These are phyloP conservation scores for Naja naja DNA, from an alignment of 2,113 vertebrate species.

Conservation along the genomic window DNA sequence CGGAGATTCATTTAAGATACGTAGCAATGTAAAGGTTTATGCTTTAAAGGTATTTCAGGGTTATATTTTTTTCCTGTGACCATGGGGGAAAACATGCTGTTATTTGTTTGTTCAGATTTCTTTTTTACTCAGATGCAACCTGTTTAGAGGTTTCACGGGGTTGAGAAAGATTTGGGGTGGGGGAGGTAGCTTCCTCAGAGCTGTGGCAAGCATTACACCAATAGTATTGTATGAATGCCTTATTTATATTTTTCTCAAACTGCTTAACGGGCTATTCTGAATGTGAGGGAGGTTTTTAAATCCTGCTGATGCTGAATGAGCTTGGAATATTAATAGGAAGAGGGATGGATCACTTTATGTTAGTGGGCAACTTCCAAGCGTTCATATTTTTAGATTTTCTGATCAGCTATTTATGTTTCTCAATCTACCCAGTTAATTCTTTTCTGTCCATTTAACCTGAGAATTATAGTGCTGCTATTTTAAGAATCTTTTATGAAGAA, in stretches of 20 bases:
- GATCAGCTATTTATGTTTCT: not conserved
- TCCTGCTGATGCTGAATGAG: not conserved
- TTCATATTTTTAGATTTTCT: slow-evolving; percentile 25
- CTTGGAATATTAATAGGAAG: not conserved
- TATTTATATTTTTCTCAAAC: not conserved
- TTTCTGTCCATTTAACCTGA: slow-evolving; percentile 28
- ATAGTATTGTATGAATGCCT: not conserved
- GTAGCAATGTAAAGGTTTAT: not conserved
- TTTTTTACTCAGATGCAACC: not conserved
- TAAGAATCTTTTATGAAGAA: slow-evolving; percentile 11
- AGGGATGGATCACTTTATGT: not conserved
- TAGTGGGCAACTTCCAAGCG: slow-evolving; percentile 36
- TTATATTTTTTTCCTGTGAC: not conserved
- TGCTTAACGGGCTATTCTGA: not conserved
- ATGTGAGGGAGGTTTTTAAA: not conserved
- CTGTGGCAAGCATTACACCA: not conserved
- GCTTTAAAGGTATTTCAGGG: not conserved
- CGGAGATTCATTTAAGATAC: not conserved
- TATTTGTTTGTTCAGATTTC: not conserved
- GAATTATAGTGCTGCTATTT: not conserved
- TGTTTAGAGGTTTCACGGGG: not conserved
- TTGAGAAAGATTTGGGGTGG: not conserved
- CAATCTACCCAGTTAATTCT: slow-evolving; percentile 37
- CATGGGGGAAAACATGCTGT: not conserved
- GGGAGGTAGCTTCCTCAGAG: not conserved